Evolutionary conservation across 2,888 invertebrate species (phyloP).

Genomic region (Terebella lapidaria): DNA sequence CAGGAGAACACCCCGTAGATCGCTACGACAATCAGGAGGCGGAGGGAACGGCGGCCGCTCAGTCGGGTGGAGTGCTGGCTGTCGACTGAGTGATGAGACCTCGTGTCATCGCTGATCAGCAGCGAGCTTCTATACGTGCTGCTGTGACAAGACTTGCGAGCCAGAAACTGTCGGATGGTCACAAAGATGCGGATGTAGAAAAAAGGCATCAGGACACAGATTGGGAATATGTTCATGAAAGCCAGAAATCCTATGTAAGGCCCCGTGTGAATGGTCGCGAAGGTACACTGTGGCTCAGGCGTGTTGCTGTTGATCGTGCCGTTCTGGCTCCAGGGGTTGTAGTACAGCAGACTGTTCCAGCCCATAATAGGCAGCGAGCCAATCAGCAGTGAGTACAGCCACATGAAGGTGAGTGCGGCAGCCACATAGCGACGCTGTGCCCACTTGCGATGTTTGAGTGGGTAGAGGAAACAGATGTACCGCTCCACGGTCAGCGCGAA

Average conservation of each 20-base stretch:
- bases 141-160: neutral
- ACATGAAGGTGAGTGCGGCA: slow-evolving; percentile 25
- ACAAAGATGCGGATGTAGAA: slow-evolving; percentile 17
- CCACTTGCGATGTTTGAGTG: slow-evolving; percentile 29
- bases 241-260: slow-evolving; percentile 14
- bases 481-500: slow-evolving; percentile 37
- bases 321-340: neutral
- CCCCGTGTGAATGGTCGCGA: slow-evolving; percentile 8
- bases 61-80: neutral
- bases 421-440: slow-evolving; percentile 26
- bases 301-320: neutral
- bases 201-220: slow-evolving; percentile 12
- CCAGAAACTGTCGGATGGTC: slow-evolving; percentile 1
- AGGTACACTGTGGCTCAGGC: slow-evolving; percentile 4
- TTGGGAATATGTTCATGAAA: slow-evolving; percentile 14
- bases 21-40: slow-evolving; percentile 14
- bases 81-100: neutral
- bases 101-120: neutral
- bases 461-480: slow-evolving; percentile 32
- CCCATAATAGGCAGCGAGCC: slow-evolving; percentile 36
- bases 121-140: neutral
- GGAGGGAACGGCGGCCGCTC: slow-evolving; percentile 13
- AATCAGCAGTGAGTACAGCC: slow-evolving; percentile 26
- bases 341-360: slow-evolving; percentile 26
- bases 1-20: slow-evolving; percentile 19